Conservation (phyloP, 2,113 vertebrate species). For the Phasianus colchicus region DNA sequence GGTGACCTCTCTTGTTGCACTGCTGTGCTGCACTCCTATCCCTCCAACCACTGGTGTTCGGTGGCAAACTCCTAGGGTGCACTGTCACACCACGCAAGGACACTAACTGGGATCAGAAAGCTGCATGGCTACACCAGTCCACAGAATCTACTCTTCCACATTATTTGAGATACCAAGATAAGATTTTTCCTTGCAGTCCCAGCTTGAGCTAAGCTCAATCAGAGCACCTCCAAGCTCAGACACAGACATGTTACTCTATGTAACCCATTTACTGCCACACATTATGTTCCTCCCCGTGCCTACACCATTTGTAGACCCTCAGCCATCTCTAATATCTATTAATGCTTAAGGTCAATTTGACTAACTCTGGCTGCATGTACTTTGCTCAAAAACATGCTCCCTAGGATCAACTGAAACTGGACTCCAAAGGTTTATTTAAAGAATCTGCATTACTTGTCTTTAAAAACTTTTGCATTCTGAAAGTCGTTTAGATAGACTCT, state of each 20-base stretch:
- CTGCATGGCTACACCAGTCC: not conserved
- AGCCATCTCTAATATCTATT: not conserved
- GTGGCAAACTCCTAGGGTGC: not conserved
- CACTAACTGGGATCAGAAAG: not conserved
- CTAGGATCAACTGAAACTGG: not conserved
- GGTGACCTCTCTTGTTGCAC: not conserved
- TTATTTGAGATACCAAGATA: not conserved
- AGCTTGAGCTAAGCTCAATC: not conserved
- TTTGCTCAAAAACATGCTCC: not conserved
- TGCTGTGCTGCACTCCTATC: not conserved
- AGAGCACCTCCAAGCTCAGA: not conserved
- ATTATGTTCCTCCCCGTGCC: not conserved
- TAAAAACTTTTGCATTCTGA: not conserved
- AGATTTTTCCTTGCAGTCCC: not conserved
- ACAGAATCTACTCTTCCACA: not conserved
- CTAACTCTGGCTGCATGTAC: not conserved
- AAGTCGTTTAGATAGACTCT: not conserved
- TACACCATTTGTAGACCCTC: not conserved
- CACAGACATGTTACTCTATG: not conserved
- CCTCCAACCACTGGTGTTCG: not conserved
- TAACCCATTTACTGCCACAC: not conserved
- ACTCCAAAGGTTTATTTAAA: not conserved
- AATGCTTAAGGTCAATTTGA: not conserved
- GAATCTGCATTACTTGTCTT: not conserved
- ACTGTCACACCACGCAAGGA: accelerated